These are phyloP conservation scores for Leucopternis melanops DNA, from an alignment of 2,113 vertebrate genomes.

Conservation along the genomic window DNA sequence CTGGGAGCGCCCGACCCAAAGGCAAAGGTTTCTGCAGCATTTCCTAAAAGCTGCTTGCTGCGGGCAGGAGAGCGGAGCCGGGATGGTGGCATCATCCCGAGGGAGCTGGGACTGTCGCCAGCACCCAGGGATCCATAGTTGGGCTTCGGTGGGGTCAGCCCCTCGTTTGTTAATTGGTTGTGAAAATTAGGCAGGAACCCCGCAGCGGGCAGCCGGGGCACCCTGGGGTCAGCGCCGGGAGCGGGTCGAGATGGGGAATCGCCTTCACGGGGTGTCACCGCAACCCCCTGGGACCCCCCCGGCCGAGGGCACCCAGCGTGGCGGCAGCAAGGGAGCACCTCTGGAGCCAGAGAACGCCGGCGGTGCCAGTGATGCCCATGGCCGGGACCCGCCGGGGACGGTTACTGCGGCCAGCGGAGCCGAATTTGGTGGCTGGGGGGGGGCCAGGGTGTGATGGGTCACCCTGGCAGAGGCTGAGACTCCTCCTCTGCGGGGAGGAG, in stretches of 20 bases:
- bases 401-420: background rate
- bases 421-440: background rate
- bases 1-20: background rate
- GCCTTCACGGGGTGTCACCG: background rate
- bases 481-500: conserved; percentile 60
- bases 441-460: conserved; percentile 32
- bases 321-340: background rate
- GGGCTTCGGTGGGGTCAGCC: background rate
- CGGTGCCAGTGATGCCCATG: background rate
- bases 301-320: rapidly evolving
- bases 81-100: background rate
- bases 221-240: background rate
- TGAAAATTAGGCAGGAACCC: background rate
- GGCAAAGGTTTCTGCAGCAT: background rate
- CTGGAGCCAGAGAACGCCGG: background rate
- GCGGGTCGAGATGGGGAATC: background rate
- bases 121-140: background rate
- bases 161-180: background rate
- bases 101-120: background rate
- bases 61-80: background rate
- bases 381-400: background rate
- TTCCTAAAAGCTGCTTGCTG: background rate
- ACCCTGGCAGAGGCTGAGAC: conserved; percentile 47
- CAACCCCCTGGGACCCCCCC: rapidly evolving
- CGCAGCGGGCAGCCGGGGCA: background rate